Evolutionary conservation across 2,888 invertebrate species (phyloP).

Genomic region (Luffia ferchaultella): DNA sequence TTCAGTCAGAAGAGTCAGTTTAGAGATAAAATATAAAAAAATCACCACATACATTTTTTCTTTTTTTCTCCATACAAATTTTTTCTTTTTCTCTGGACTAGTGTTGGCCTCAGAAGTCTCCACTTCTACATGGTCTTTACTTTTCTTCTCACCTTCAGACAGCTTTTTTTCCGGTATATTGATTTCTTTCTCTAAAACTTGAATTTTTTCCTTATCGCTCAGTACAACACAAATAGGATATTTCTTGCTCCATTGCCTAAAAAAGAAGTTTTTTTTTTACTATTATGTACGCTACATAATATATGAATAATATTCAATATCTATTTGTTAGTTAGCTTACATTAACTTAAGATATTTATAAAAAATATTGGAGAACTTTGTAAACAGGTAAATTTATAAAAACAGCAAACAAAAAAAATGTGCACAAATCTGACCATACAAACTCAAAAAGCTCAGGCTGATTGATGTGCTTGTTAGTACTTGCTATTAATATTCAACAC

Average conservation of each 20-base stretch:
- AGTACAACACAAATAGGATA: conserved; percentile 86
- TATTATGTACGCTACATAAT: background rate
- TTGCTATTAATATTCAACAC: too few species aligned
- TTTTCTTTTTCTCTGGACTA: conserved; percentile 50
- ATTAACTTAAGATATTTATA: too few species aligned
- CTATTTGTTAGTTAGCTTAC: too few species aligned
- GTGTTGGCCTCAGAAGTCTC: conserved; percentile 57
- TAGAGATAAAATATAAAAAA: too few species aligned
- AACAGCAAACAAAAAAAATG: too few species aligned
- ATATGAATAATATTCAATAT: too few species aligned
- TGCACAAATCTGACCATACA: too few species aligned
- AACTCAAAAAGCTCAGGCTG: too few species aligned
- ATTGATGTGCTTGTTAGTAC: too few species aligned
- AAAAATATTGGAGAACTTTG: too few species aligned
- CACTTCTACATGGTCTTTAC: conserved; percentile 22
- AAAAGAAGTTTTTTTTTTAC: conserved; percentile 14
- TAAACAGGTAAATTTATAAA: too few species aligned
- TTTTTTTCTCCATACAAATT: conserved; percentile 49
- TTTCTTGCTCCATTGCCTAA: conserved; percentile 88
- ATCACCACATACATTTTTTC: conserved; percentile 49
- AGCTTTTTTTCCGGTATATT: conserved; percentile 1
- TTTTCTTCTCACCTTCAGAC: conserved; percentile 23
- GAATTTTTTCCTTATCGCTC: conserved; percentile 54
- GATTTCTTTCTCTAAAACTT: conserved; percentile 50
- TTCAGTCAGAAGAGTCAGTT: too few species aligned